Evolutionary conservation across 2,888 invertebrate species (phyloP).

Genomic region (Caenorhabditis sp.): DNA sequence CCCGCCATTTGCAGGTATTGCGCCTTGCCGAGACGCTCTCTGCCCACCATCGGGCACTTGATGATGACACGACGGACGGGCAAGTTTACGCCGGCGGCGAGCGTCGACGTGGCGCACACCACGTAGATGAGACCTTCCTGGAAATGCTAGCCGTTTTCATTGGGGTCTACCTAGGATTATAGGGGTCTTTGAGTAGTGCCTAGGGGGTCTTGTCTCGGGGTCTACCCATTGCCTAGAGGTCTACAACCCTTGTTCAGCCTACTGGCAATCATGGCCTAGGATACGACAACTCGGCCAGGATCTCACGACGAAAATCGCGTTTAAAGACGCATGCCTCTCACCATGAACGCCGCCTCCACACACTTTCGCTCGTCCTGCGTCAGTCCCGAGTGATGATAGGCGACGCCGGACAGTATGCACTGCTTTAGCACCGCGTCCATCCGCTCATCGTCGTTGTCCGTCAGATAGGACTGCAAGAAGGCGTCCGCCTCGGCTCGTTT

Average conservation of each 20-base stretch:
- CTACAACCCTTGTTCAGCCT: too few species aligned
- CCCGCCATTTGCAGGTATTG: slow-evolving; percentile 97
- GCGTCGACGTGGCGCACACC: slow-evolving; percentile 95
- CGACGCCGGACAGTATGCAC: slow-evolving; percentile 90
- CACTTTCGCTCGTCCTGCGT: slow-evolving; percentile 91
- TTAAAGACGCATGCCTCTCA: too few species aligned
- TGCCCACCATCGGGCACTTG: slow-evolving; percentile 91
- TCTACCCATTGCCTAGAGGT: too few species aligned
- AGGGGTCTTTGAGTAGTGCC: too few species aligned
- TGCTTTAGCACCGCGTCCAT: slow-evolving; percentile 86
- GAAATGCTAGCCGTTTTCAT: too few species aligned
- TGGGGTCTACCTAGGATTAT: too few species aligned
- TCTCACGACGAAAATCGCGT: too few species aligned
- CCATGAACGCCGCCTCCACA: slow-evolving; percentile 87
- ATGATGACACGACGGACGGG: slow-evolving; percentile 89
- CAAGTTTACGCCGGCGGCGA: slow-evolving; percentile 90
- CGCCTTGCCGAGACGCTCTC: slow-evolving; percentile 88
- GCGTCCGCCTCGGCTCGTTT: slow-evolving; percentile 57
- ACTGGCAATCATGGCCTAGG: too few species aligned
- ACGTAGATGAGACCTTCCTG: slow-evolving; percentile 90
- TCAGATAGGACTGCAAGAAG: slow-evolving; percentile 63
- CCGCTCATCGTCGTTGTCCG: slow-evolving; percentile 70
- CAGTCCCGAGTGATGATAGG: slow-evolving; percentile 93
- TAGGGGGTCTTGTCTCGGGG: too few species aligned
- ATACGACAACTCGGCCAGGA: too few species aligned